A percentile compares a stretch with the other conserved stretches of the same genome.
Conservation (phyloP, 2,888 invertebrate genomes). For the Euplexia lucipara region DNA sequence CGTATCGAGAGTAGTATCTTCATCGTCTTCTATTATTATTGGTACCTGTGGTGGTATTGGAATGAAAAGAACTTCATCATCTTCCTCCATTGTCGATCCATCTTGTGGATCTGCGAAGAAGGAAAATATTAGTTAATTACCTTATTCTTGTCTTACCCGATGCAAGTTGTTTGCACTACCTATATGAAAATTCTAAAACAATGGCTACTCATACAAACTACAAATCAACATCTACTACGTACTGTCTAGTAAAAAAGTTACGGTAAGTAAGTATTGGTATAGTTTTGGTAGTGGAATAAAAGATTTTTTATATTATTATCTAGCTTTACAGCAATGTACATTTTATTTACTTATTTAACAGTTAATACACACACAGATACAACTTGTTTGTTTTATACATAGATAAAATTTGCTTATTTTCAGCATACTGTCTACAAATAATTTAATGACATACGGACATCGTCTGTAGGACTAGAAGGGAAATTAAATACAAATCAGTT, state of each 20-base stretch:
- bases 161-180: not conserved
- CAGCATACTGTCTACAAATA: too few species aligned
- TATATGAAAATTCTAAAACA: not conserved
- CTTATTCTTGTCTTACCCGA: not conserved
- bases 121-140: not conserved
- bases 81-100: not conserved
- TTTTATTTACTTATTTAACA: not conserved
- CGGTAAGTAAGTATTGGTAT: not conserved
- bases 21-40: constrained; percentile 11
- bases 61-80: constrained; percentile 8
- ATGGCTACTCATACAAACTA: not conserved
- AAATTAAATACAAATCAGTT: too few species aligned
- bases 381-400: too few species aligned
- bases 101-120: not conserved
- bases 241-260: too few species aligned
- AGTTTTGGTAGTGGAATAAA: not conserved
- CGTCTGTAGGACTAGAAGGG: too few species aligned
- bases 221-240: not conserved
- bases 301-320: not conserved
- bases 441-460: too few species aligned
- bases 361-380: too few species aligned
- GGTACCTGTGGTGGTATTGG: not conserved
- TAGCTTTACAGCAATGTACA: not conserved
- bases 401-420: too few species aligned
- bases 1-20: not conserved